Evolutionary conservation across 2,888 invertebrate species (phyloP).

Genomic region (Artemia sinica): DNA sequence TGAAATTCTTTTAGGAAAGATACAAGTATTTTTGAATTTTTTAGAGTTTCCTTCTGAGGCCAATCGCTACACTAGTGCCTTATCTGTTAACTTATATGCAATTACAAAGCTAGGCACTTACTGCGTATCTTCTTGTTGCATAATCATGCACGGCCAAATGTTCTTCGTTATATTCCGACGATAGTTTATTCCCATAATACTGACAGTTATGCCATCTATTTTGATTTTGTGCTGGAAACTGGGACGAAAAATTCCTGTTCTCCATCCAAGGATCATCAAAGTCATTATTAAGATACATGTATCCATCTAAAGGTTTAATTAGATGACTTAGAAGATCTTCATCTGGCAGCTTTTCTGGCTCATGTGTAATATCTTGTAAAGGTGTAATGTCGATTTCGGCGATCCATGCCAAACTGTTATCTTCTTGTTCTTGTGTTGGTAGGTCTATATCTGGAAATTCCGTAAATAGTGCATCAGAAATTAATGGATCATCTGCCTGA

Average conservation of each 20-base stretch:
- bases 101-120: not conserved
- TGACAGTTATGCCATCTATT: not conserved
- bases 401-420: not conserved
- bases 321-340: slow-evolving; percentile 1
- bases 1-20: no score
- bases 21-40: no score
- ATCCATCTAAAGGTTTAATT: not conserved
- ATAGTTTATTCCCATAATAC: not conserved
- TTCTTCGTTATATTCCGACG: not conserved
- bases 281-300: not conserved
- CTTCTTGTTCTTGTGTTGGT: not conserved
- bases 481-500: not conserved
- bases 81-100: no score
- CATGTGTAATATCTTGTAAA: not conserved
- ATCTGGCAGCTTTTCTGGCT: not conserved
- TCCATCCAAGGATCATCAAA: not conserved
- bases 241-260: not conserved
- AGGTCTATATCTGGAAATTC: not conserved
- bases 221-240: not conserved
- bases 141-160: not conserved
- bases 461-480: not conserved
- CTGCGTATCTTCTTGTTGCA: not conserved
- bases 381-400: slow-evolving; percentile 13
- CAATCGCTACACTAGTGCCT: no score
- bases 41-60: no score